These are phyloP conservation scores for Turnix velox DNA, from an alignment of 2,113 vertebrate species.

Conservation along the genomic window DNA sequence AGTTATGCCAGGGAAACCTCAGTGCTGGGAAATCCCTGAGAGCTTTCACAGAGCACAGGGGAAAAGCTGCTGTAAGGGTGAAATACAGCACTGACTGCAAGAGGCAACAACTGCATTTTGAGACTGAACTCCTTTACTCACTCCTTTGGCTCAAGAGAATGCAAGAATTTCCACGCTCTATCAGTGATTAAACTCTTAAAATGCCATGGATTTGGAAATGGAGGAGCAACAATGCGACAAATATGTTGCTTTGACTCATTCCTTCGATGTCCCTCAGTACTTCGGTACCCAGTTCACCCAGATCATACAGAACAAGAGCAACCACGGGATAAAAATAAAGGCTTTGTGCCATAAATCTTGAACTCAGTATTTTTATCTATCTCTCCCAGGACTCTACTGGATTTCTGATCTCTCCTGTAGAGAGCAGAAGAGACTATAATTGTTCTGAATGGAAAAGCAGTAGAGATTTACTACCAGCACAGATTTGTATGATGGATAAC, in stretches of 20 bases:
- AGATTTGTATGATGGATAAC: not conserved
- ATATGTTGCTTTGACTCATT: not conserved
- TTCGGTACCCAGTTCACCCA: not conserved
- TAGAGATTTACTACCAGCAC: not conserved
- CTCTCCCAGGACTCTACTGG: not conserved
- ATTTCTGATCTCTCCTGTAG: not conserved
- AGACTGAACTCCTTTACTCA: not conserved
- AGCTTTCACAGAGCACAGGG: not conserved
- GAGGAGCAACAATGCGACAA: not conserved
- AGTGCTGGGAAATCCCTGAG: not conserved
- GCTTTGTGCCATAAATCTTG: not conserved
- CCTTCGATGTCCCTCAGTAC: not conserved
- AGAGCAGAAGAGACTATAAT: not conserved
- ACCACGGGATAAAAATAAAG: not conserved
- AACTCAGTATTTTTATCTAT: not conserved
- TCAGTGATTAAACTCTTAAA: not conserved
- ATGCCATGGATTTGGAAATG: not conserved
- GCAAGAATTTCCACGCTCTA: not conserved
- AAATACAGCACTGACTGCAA: not conserved
- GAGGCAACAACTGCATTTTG: rapidly evolving
- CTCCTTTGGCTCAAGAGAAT: not conserved
- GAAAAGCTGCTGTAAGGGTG: not conserved
- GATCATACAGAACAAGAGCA: not conserved
- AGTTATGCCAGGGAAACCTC: not conserved
- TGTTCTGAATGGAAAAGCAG: not conserved